These are phyloP conservation scores for Crossocerus cetratus DNA, from an alignment of 2,888 invertebrate genomes.

Conservation along the genomic window DNA sequence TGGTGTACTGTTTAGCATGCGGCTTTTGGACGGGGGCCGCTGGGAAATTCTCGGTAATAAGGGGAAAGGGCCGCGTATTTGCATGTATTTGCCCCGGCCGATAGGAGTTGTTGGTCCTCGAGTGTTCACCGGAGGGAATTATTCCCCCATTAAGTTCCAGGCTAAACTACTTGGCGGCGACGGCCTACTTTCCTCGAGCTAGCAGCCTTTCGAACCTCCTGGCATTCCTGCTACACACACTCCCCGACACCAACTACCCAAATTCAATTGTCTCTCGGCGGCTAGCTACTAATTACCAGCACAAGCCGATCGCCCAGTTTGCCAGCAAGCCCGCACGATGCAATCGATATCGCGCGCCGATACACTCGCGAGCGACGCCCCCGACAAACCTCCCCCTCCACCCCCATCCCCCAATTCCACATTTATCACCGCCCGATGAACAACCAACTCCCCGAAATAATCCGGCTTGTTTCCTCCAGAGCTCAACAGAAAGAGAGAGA, in stretches of 20 bases:
- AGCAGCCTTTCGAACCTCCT: no score
- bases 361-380: no score
- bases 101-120: slow-evolving; percentile 1
- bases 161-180: slow-evolving; percentile 13
- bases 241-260: slow-evolving; percentile 33
- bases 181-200: slow-evolving; percentile 26
- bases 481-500: no score
- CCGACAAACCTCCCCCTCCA: no score
- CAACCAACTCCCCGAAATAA: no score
- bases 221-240: slow-evolving; percentile 19
- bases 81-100: slow-evolving; percentile 20
- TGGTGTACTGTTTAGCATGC: no score
- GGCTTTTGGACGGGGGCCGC: no score
- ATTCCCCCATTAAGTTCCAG: slow-evolving; percentile 38
- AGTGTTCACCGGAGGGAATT: slow-evolving; percentile 18
- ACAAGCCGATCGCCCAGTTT: slow-evolving; percentile 44
- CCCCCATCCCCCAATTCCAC: no score
- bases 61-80: not conserved
- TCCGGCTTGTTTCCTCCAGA: no score
- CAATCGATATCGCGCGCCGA: not conserved
- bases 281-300: slow-evolving; percentile 57
- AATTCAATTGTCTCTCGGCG: slow-evolving; percentile 58
- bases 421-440: no score
- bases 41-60: not conserved
- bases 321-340: not conserved